Evolutionary conservation across 2,113 vertebrate species (phyloP), one percentile per base, ranked within the genome.

Genomic region (Kryptolebias marmoratus): DNA sequence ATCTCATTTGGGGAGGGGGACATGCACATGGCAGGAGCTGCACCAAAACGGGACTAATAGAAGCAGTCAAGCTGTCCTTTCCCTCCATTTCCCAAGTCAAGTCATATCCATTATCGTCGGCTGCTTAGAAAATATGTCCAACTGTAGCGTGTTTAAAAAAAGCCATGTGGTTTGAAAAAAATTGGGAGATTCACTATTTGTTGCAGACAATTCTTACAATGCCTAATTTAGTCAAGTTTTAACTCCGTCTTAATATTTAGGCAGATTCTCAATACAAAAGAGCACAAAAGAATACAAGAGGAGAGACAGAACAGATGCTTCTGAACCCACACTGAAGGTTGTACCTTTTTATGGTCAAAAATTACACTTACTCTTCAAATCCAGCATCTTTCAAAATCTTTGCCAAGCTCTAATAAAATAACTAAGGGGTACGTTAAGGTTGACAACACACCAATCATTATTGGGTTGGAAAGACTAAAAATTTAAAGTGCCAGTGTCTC

Each of bases 31-130:
- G 82, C 79, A 83, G 82, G 87, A 93, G 81, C 78, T 52, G 47
- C 77, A 62, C 74, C 80, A 89, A 88, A 92, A 91, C 78, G 81
- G 82, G 78, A 76, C 82, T 92, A 91, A 91, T 69, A 91, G 87
- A 90, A 82, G 90, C 81, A 80, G 71, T 89, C 75, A 85, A 86
- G 87, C 89, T 84, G 78, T 82, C 87, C 75, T 81, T 30, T 63
- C 8, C 39, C 58, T 67, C 44, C 50, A 63, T 65, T 57, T 52
- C 85, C 65, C 27, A n/a, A 87, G 71, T 78, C 56, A 61, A 30
- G 87, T 78, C 69, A 22, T 58, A 86, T 77, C 64, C 83, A 81
- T 90, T 92, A 90, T 60, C 59, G 84, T 83, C 74, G 30, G 71
- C 77, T 64, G 79, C 76, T 80, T 82, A 79, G 84, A 65, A 77